Evolutionary conservation across 2,888 invertebrate species (phyloP), one percentile per base, ranked within the genome.

Genomic region (Asteroscopus sphinx): DNA sequence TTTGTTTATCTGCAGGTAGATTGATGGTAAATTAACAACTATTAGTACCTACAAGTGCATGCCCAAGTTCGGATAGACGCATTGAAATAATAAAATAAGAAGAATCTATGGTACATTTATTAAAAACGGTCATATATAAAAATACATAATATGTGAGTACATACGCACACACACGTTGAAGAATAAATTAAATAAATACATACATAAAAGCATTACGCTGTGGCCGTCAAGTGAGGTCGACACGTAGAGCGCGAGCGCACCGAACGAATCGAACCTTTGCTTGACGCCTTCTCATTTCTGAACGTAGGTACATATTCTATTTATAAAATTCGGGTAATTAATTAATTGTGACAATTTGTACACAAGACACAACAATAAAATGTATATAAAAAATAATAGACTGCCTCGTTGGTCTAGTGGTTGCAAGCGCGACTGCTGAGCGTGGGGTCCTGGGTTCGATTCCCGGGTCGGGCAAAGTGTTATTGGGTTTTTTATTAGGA

Each of bases 151-250:
- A n/a, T 41, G 33, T 57, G 54, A 52, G 54, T 66, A 62, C 40
- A 32, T 54, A 55, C 68, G 61, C 70, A 71, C 69, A 74, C 68
- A 73, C 66, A 64, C 74, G 76, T 73, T 77, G 79, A 68, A 73
- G 83, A 84, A 86, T 84, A 85, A 80, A 85, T 86, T 81, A 84
- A 84, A 85, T 82, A 87, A 84, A 87, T 80, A 85, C 79, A 81
- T 79, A 81, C 73, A 75, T 77, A 81, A 71, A 74, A 77, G 75
- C 77, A 76, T 80, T 79, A 80, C 76, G 80, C 60, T 53, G 79
- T 72, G 88, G 79, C 88, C 88, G 82, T 76, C 86, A 88, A 83
- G 65, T 77, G 73, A 88, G 88, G 88, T 84, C 87, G 78, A 68
- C 84, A 81, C 85, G 85, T 82, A 82, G 68, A 65, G 59, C 64